Conservation (phyloP, 2,113 vertebrate genomes). For the Syngnathus floridae region DNA sequence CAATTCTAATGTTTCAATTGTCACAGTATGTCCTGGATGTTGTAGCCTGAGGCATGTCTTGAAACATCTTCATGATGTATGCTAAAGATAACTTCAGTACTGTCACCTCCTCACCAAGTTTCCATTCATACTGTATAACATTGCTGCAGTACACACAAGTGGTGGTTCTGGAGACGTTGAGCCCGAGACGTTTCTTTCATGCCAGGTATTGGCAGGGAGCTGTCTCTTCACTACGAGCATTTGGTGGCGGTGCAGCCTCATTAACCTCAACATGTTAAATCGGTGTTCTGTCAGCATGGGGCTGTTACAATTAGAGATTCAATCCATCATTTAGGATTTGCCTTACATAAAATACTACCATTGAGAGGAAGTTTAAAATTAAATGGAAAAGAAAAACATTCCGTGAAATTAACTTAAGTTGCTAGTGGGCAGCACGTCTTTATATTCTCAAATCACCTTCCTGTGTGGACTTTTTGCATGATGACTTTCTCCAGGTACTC, state of each 20-base stretch:
- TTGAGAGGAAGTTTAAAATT: neutral
- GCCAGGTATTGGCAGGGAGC: constrained; percentile 12
- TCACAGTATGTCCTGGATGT: neutral
- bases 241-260: constrained; percentile 25
- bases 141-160: neutral
- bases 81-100: neutral
- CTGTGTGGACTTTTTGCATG: neutral
- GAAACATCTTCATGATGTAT: neutral
- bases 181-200: neutral
- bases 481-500: neutral
- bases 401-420: too few species aligned
- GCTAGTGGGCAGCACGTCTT: neutral
- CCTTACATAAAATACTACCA: neutral
- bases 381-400: neutral
- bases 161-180: constrained; percentile 6
- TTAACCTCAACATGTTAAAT: constrained; percentile 15
- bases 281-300: neutral
- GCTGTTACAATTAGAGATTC: neutral
- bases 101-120: neutral
- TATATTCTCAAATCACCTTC: too few species aligned
- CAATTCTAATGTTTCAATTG: neutral
- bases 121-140: neutral
- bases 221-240: constrained; percentile 19
- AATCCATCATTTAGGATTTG: neutral
- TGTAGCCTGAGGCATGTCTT: neutral